phyloP scores from a whole-genome alignment of 2,113 vertebrate genomes.

The Cephalopholis sonnerati region DNA sequence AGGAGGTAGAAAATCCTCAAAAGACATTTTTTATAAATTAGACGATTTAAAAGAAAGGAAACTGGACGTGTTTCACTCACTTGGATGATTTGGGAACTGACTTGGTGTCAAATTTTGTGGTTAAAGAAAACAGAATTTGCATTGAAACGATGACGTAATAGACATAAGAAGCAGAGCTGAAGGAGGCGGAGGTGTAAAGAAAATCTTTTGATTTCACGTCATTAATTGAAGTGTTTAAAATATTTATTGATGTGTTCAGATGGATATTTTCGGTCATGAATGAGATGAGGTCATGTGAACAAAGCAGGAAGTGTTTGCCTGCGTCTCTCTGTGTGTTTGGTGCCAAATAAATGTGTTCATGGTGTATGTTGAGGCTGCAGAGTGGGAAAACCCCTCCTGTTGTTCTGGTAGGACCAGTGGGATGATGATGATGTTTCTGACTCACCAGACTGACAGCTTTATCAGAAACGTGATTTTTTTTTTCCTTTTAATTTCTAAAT shows the following conservation, averaged over 20 bases:
- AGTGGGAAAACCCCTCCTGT: slow-evolving; percentile 51
- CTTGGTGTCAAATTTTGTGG: no score
- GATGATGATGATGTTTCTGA: slow-evolving; percentile 8
- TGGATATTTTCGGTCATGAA: neutral
- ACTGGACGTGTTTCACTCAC: no score
- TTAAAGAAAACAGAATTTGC: no score
- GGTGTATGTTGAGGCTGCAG: slow-evolving; percentile 24
- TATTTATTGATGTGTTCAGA: no score
- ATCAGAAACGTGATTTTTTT: neutral
- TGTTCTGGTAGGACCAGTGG: slow-evolving; percentile 32
- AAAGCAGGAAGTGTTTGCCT: slow-evolving; percentile 1
- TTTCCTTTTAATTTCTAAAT: neutral
- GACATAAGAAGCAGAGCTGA: neutral
- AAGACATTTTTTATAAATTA: no score
- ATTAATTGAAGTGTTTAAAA: no score
- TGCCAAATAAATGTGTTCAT: neutral
- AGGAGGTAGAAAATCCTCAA: no score
- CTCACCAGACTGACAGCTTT: neutral
- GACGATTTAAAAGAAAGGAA: no score
- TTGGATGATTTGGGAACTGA: no score
- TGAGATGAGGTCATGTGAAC: neutral
- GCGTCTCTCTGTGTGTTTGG: no score
- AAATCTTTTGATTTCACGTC: no score
- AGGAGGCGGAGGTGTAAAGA: no score
- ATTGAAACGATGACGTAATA: neutral